Evolutionary conservation across 2,888 invertebrate genomes (phyloP), one percentile per base, ranked within the genome.

Genomic region (Tridacna gigas): DNA sequence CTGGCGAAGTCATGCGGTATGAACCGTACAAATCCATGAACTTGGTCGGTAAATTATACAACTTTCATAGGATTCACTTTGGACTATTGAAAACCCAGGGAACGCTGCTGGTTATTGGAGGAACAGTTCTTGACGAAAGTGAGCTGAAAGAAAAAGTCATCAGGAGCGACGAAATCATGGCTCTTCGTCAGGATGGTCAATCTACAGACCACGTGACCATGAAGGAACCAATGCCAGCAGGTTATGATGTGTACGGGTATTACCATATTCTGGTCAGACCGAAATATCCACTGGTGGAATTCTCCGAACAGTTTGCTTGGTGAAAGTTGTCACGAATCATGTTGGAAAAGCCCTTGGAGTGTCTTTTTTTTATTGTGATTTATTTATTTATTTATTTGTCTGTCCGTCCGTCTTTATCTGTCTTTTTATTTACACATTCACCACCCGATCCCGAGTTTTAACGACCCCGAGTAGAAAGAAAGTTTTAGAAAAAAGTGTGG

Each of bases 41-140:
- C 26, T 61, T 83, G 28, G 74, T 83, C 0, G 75, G 79, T 25
- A 81, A 37, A 22, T 48, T 88, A 0, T 77, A 77, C 13, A 63
- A 82, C 26, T 90, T 90, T 66, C 74, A 84, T n/a, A 83, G 80
- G 60, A 86, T 66, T 45, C 83, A 88, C 37, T 89, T 89, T 20
- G 89, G 89, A 12, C n/a, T 88, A 12, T 79, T 78, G 37, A 73
- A 74, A 48, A 71, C 83, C 45, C 81, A 82, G 13, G 65, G 47
- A 12, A 51, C 83, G 0, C 37, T 90, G 22, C 88, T 81, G 66
- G 74, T 88, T 13, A 51, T 89, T 0, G 88, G 88, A 1, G 85
- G 88, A 15, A 67, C 61, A 9, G 28, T 28, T 25, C 15, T 77
- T 12, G 74, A 51, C 22, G 74, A 66, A 9, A 48, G 71, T 5